phyloP scores from a whole-genome alignment of 92 coral and sea anemone species.

The Galaxea fascicularis region DNA sequence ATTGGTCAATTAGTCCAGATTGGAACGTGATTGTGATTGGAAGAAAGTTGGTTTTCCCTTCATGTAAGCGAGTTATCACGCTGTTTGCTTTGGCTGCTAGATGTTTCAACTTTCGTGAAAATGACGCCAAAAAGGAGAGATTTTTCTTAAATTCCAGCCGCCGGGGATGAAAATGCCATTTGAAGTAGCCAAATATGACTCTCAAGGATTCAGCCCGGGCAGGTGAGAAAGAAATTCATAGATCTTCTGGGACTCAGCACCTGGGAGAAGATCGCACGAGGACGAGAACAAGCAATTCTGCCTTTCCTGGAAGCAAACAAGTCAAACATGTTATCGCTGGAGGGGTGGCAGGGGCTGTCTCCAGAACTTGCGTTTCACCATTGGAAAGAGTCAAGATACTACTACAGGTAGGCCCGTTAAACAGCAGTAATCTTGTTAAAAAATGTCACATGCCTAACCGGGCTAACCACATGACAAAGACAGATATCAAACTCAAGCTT shows the following conservation, averaged over 20 bases:
- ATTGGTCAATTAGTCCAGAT: conserved; percentile 6
- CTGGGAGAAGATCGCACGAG: conserved; percentile 16
- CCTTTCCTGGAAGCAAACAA: conserved; percentile 58
- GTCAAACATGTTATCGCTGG: conserved; percentile 77
- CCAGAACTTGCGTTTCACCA: conserved; percentile 89
- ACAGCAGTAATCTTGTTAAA: no score
- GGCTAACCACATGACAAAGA: no score
- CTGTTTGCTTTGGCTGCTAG: background rate
- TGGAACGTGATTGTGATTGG: background rate
- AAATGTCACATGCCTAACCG: no score
- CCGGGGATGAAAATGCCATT: conserved; percentile 17
- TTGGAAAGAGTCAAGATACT: conserved; percentile 84
- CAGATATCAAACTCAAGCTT: no score
- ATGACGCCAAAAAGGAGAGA: background rate
- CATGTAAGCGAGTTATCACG: background rate
- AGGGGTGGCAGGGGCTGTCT: conserved; percentile 85
- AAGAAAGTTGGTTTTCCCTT: background rate
- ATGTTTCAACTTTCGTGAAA: background rate
- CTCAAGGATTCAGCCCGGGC: conserved; percentile 40
- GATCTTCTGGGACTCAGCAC: background rate
- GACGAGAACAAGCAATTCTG: background rate
- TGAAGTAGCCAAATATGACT: conserved; percentile 25
- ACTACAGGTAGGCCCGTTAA: conserved; percentile 64
- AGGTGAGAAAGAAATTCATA: conserved; percentile 19
- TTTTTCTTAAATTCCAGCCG: background rate